Evolutionary conservation across 1,140 invertebrate genomes (phyloP).

Genomic region (Drosophila bocki): DNA sequence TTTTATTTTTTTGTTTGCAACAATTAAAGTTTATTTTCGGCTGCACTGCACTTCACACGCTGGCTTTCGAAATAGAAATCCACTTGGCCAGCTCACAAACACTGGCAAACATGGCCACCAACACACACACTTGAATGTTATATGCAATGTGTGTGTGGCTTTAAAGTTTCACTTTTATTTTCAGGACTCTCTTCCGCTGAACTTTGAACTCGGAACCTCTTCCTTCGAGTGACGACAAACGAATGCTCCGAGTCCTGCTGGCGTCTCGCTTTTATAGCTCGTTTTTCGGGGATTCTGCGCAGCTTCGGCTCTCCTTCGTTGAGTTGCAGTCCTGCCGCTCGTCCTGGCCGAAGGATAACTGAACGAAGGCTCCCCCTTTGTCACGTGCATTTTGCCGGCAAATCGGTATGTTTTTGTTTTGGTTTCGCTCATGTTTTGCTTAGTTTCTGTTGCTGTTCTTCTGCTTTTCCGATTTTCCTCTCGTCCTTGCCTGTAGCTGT

Average conservation of each 20-base stretch:
- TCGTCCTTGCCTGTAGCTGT: slow-evolving; percentile 8
- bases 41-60: slow-evolving; percentile 49
- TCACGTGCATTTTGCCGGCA: slow-evolving; percentile 78
- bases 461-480: slow-evolving; percentile 23
- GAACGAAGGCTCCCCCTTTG: slow-evolving; percentile 1
- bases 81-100: slow-evolving; percentile 52
- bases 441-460: slow-evolving; percentile 44
- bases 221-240: slow-evolving; percentile 57
- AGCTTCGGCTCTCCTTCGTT: slow-evolving; percentile 34
- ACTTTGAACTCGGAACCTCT: slow-evolving; percentile 21
- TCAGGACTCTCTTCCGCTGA: slow-evolving; percentile 38
- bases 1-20: neutral
- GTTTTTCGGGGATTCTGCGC: slow-evolving; percentile 62
- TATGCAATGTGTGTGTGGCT: slow-evolving; percentile 25
- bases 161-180: slow-evolving; percentile 75
- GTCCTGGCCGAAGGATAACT: slow-evolving; percentile 18
- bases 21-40: slow-evolving; percentile 13
- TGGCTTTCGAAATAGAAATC: slow-evolving; percentile 64
- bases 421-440: slow-evolving; percentile 57
- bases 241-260: slow-evolving; percentile 48
- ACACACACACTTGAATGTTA: neutral
- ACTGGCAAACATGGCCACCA: slow-evolving; percentile 39
- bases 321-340: slow-evolving; percentile 10
- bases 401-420: slow-evolving; percentile 78
- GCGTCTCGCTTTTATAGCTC: slow-evolving; percentile 63